Conservation (phyloP, 2,888 invertebrate species). For the Chouioia cunea region DNA sequence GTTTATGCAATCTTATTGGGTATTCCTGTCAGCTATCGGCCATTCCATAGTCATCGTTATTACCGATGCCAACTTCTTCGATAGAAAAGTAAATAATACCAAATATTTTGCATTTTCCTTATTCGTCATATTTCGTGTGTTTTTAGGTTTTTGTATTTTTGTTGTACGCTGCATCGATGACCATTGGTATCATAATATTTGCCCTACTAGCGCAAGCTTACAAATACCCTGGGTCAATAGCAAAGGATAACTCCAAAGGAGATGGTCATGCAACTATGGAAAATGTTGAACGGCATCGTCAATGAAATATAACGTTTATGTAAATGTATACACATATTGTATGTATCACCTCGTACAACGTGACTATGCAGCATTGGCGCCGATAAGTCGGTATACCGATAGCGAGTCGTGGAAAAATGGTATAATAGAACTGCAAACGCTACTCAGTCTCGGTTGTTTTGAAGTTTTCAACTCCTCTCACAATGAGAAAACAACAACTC, state of each 20-base stretch:
- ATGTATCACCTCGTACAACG: conserved; percentile 8
- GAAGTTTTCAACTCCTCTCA: conserved; percentile 10
- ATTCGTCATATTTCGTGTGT: neutral
- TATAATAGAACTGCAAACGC: neutral
- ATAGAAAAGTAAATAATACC: neutral
- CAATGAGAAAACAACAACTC: neutral
- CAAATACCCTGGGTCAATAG: neutral
- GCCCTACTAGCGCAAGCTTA: neutral
- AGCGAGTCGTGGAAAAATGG: conserved; percentile 38
- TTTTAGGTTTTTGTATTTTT: neutral
- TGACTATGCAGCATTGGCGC: conserved; percentile 13
- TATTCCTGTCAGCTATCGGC: neutral
- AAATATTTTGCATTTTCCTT: neutral
- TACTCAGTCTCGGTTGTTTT: neutral
- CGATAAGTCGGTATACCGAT: conserved; percentile 42
- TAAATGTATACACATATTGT: no score
- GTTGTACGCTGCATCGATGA: neutral
- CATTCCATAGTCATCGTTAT: neutral
- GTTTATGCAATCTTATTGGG: neutral
- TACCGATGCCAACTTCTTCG: neutral
- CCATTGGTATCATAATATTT: neutral
- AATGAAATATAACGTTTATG: no score
- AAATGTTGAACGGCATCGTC: no score
- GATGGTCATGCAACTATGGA: no score
- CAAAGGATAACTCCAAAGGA: no score